Conservation (phyloP, 1,140 invertebrate species). For the Lasioglossum albipes region DNA sequence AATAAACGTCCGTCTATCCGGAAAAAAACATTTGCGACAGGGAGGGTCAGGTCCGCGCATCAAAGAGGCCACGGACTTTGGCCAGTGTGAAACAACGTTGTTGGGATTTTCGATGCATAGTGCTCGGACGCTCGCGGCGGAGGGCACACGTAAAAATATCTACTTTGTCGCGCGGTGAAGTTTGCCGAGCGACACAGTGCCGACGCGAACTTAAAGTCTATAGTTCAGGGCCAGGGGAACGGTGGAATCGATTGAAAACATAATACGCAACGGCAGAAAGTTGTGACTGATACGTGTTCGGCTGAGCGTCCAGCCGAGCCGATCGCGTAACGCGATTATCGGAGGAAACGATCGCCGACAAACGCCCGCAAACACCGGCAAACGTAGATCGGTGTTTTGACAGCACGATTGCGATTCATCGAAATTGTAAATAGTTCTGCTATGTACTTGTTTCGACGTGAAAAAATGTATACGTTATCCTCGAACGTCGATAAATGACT, state of each 20-base stretch:
- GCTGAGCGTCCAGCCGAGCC: not conserved
- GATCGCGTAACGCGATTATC: not conserved
- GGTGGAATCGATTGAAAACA: not conserved
- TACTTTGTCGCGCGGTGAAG: not conserved
- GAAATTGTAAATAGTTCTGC: too few species aligned
- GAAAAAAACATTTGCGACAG: not conserved
- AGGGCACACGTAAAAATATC: not conserved
- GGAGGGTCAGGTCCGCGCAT: not conserved
- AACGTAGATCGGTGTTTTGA: too few species aligned
- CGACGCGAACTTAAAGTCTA: slow-evolving; percentile 9
- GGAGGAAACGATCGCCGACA: not conserved
- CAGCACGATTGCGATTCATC: too few species aligned
- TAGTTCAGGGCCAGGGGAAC: slow-evolving; percentile 7
- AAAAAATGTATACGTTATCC: too few species aligned
- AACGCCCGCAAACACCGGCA: too few species aligned
- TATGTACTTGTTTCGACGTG: too few species aligned
- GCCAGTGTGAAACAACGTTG: too few species aligned
- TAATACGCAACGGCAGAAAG: not conserved
- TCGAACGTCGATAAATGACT: too few species aligned
- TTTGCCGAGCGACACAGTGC: not conserved
- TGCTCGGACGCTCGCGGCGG: not conserved
- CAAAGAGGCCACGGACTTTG: not conserved
- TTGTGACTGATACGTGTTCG: not conserved
- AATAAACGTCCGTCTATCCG: not conserved
- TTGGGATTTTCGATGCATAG: not conserved